Base-by-base conservation (phyloP, 30 jellyfish, hydroid and myxozoan species). In the Aurelia sp. region DNA sequence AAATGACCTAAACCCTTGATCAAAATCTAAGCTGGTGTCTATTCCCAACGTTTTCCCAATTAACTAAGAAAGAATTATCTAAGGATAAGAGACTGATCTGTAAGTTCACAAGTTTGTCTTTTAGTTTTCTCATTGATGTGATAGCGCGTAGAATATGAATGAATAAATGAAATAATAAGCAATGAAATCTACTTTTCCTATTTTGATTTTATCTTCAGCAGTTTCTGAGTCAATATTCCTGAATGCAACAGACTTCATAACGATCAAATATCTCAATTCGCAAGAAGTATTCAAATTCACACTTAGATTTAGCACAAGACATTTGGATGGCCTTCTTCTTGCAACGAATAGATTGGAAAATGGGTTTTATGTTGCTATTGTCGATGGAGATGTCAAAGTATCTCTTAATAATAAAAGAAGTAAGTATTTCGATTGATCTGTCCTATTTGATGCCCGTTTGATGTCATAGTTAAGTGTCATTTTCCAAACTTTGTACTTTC, bases 181-280 rank as follows among this genome's bases (percentile, higher is more conserved):
- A 8, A 44, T 44, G 55, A 44, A 61, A n/a, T 9, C 27, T 61
- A 61, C 0, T 10, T 4, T 61, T 4, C 35, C 11, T n/a, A 6
- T n/a, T 61, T 9, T 10, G 27, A 61, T 61, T 22, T 52, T 57
- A n/a, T 71, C 41, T 48, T 17, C 50, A 55, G 86, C 73, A 57
- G 86, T 62, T 30, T 19, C 86, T 17, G 86, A 76, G 12, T 74
- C 73, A 11, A 63, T 76, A 18, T 76, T 60, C 66, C 47, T 76
- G 41, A 76, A 76, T 78, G 30, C 60, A 76, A 53, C 86, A 35
- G 86, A 76, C 50, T 37, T 23, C 76, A 76, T 76, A 7, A 62
- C 65, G 16, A 66, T 76, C 63, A 55, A 16, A 8, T 4, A 30
- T 21, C 23, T 37, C 30, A 20, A 6, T 5, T 19, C 17, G 62